Evolutionary conservation across 1,140 invertebrate genomes (phyloP).

Genomic region (Pogonomyrmex barbatus): DNA sequence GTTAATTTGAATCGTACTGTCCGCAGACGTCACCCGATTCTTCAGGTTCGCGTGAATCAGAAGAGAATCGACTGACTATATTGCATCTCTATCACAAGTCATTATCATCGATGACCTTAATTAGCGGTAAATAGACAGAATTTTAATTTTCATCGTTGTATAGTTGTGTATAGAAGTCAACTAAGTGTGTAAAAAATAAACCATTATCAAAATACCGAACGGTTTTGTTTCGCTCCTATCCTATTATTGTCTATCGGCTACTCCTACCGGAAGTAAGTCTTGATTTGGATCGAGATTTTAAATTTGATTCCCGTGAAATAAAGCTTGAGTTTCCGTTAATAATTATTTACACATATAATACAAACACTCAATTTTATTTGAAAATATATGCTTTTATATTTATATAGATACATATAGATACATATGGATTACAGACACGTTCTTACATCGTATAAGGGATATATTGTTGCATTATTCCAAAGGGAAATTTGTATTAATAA

Average conservation of each 20-base stretch:
- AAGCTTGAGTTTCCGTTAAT: neutral
- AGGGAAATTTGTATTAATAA: conserved; percentile 12
- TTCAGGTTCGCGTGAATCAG: conserved; percentile 45
- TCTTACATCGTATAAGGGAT: conserved; percentile 40
- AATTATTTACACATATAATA: neutral
- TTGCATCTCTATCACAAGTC: conserved; percentile 73
- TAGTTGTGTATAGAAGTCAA: conserved; percentile 85
- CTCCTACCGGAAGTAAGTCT: neutral
- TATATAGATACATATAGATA: conserved; percentile 9
- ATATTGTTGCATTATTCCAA: conserved; percentile 28
- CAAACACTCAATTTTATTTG: conserved; percentile 75
- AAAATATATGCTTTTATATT: conserved; percentile 77
- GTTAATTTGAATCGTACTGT: conserved; percentile 53
- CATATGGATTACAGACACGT: conserved; percentile 9
- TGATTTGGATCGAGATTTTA: neutral
- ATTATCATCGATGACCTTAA: conserved; percentile 74
- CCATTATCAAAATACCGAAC: conserved; percentile 79
- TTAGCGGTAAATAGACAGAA: conserved; percentile 78
- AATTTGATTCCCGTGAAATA: neutral
- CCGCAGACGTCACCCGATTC: conserved; percentile 58
- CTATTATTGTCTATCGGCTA: neutral
- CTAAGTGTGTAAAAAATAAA: conserved; percentile 84
- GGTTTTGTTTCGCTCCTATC: neutral
- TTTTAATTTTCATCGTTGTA: conserved; percentile 85
- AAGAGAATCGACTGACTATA: conserved; percentile 73